Percentiles rank a stretch among this genome's conserved stretches.
phyloP scores from a whole-genome alignment of 2,797 vertebrate species.

The Crocodylus rhombifer region DNA sequence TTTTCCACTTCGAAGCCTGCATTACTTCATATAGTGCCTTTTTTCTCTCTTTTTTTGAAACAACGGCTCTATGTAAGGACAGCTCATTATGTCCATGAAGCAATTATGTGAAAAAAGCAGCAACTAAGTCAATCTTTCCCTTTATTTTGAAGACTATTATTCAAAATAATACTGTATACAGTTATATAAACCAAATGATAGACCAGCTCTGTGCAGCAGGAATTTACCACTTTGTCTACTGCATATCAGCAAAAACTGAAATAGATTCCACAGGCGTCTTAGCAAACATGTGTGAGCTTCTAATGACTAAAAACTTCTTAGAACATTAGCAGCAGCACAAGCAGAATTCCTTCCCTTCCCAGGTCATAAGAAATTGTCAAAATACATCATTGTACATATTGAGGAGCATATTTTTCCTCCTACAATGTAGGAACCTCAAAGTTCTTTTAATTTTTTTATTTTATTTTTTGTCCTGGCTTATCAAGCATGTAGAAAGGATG shows the following conservation, averaged over 20 bases:
- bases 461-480: neutral
- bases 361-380: neutral
- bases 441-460: neutral
- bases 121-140: neutral
- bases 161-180: neutral
- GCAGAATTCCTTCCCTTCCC: conserved; percentile 7
- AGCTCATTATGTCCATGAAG: neutral
- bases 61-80: neutral
- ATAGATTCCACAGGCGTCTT: neutral
- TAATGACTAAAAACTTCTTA: conserved; percentile 1
- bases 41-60: neutral
- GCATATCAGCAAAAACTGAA: neutral
- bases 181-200: neutral
- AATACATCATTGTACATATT: neutral
- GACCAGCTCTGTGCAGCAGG: neutral
- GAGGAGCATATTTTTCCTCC: neutral
- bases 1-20: neutral
- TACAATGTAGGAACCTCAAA: neutral
- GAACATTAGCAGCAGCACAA: neutral
- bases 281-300: neutral
- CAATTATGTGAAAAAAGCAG: neutral
- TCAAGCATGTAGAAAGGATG: neutral
- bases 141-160: neutral
- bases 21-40: neutral
- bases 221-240: neutral